These are phyloP conservation scores for Catamblyrhynchus diadema DNA, from an alignment of 2,797 vertebrate genomes.

Conservation along the genomic window DNA sequence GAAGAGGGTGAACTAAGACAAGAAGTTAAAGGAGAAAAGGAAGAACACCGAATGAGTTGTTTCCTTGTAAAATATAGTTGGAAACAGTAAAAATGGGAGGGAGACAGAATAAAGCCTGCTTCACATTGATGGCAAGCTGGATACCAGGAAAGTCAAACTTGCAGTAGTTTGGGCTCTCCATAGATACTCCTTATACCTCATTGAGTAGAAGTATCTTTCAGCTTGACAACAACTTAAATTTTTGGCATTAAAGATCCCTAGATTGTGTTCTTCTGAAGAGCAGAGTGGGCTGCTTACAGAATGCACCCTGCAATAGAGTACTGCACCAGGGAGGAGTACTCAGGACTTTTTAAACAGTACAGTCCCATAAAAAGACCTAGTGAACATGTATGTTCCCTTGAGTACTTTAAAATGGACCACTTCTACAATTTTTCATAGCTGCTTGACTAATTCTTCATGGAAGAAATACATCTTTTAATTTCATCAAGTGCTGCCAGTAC, in stretches of 20 bases:
- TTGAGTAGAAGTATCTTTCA: background rate
- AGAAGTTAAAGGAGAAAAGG: background rate
- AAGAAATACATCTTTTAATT: background rate
- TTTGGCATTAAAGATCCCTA: background rate
- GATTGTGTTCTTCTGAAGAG: background rate
- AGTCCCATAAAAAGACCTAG: background rate
- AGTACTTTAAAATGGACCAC: background rate
- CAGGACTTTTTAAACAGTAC: background rate
- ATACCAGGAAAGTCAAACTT: background rate
- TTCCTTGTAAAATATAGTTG: background rate
- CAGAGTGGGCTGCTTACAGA: background rate
- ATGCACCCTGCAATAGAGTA: background rate
- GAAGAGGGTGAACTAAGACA: background rate
- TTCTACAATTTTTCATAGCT: background rate
- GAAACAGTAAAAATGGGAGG: background rate
- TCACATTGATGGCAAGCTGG: background rate
- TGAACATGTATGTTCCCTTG: accelerated
- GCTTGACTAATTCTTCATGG: background rate
- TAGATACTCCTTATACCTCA: background rate
- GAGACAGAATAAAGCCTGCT: background rate
- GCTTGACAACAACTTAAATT: background rate
- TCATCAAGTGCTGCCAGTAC: background rate
- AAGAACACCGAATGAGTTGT: background rate
- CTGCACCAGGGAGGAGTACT: background rate
- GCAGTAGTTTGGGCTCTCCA: background rate